Evolutionary conservation across 2,113 vertebrate species (phyloP).

Genomic region (Litocranius walleri): DNA sequence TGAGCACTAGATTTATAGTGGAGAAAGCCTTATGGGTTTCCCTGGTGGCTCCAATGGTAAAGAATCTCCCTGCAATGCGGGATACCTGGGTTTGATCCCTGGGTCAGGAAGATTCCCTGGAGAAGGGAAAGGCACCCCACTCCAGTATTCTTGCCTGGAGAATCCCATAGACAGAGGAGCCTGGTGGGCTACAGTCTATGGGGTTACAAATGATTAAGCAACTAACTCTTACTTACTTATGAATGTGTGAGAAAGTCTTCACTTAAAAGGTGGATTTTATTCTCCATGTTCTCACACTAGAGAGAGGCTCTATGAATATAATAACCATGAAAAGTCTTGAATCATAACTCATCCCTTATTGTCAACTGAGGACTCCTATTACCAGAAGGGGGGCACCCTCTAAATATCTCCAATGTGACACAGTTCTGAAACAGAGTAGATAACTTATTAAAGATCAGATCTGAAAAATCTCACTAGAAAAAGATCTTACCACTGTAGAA

Average conservation of each 20-base stretch:
- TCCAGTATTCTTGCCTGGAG: background rate
- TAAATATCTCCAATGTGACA: background rate
- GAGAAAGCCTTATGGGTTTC: background rate
- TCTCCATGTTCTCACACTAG: background rate
- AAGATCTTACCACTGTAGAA: background rate
- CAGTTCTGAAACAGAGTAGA: background rate
- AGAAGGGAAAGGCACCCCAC: background rate
- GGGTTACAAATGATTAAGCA: background rate
- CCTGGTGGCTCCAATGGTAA: background rate
- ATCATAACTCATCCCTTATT: background rate
- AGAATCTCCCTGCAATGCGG: background rate
- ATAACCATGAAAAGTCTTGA: background rate
- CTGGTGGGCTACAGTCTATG: background rate
- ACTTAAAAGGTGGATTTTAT: background rate
- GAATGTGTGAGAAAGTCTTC: background rate
- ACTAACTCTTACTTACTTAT: background rate
- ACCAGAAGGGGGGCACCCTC: background rate
- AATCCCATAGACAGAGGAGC: background rate
- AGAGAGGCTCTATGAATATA: background rate
- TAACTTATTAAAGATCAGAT: background rate
- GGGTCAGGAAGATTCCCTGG: background rate
- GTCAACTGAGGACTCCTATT: background rate
- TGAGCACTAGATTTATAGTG: background rate
- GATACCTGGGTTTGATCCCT: background rate
- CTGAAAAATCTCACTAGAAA: background rate